Evolutionary conservation across 2,888 invertebrate genomes (phyloP).

Genomic region (Netelia virgata): DNA sequence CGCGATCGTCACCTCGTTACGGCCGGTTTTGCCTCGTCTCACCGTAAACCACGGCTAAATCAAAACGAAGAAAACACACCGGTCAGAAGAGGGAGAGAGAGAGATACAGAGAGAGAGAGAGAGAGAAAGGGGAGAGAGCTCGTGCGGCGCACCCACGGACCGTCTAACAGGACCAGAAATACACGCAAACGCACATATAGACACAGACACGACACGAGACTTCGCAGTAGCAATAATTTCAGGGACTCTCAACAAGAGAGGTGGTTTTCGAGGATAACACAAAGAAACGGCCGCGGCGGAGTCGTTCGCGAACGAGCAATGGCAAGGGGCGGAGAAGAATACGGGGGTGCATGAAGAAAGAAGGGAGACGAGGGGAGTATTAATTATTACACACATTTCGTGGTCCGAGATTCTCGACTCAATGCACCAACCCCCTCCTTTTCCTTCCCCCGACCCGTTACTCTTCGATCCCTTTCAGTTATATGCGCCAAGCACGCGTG

Average conservation of each 20-base stretch:
- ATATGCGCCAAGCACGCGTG: conserved; percentile 29
- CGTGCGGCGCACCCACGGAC: conserved; percentile 24
- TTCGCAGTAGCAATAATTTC: conserved; percentile 23
- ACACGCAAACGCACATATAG: background rate
- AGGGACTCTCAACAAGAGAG: conserved; percentile 7
- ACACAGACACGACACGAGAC: background rate
- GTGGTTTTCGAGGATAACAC: conserved; percentile 19
- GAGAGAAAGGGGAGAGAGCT: no score
- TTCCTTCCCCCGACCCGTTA: background rate
- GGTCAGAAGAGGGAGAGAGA: background rate
- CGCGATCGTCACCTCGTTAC: conserved; percentile 29
- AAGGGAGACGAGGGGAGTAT: conserved; percentile 12
- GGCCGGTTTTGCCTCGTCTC: conserved; percentile 21
- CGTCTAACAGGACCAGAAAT: background rate
- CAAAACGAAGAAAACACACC: conserved; percentile 18
- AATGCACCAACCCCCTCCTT: background rate
- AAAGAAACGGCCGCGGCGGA: background rate
- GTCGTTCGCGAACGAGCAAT: background rate
- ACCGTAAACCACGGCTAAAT: conserved; percentile 9
- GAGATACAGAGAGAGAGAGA: no score
- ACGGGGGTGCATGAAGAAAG: background rate
- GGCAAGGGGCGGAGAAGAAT: background rate
- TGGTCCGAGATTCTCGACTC: conserved; percentile 42
- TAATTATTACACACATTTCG: conserved; percentile 42
- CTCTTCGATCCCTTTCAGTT: background rate